These are phyloP conservation scores for Monochamus alternatus DNA, from an alignment of 2,888 invertebrate species.

Conservation along the genomic window DNA sequence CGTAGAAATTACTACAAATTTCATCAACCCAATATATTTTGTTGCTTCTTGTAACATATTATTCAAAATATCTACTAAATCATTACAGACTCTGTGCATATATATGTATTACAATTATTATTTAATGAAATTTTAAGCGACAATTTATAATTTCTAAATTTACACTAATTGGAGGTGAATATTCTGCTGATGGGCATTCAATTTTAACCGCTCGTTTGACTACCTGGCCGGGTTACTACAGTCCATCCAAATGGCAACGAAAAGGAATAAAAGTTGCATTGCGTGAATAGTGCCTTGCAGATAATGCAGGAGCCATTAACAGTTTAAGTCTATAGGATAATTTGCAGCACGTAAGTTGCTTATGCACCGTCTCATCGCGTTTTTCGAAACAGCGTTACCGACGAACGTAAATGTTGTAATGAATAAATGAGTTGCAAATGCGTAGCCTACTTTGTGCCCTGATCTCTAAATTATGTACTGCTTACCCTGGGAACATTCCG, in stretches of 20 bases:
- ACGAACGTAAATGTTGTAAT: conserved; percentile 44
- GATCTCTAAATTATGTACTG: conserved; percentile 55
- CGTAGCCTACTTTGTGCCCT: conserved; percentile 53
- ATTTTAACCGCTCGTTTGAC: background rate
- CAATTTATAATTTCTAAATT: conserved; percentile 1
- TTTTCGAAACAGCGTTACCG: conserved; percentile 23
- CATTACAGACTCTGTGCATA: no score
- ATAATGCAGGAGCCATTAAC: conserved; percentile 57
- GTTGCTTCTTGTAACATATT: no score
- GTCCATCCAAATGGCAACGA: conserved; percentile 15
- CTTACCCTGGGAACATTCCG: conserved; percentile 53
- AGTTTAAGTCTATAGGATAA: conserved; percentile 55
- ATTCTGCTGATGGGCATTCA: conserved; percentile 38
- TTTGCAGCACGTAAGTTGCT: conserved; percentile 60
- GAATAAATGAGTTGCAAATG: conserved; percentile 53
- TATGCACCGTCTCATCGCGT: conserved; percentile 38
- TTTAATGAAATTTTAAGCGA: background rate
- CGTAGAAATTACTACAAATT: no score
- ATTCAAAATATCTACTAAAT: no score
- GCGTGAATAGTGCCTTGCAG: conserved; percentile 55
- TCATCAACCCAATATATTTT: no score
- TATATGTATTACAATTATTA: no score
- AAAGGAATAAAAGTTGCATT: conserved; percentile 39
- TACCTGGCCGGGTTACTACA: conserved; percentile 33
- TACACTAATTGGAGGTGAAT: conserved; percentile 15